Evolutionary conservation across 2,113 vertebrate genomes (phyloP).

Genomic region (Ovibos moschatus): DNA sequence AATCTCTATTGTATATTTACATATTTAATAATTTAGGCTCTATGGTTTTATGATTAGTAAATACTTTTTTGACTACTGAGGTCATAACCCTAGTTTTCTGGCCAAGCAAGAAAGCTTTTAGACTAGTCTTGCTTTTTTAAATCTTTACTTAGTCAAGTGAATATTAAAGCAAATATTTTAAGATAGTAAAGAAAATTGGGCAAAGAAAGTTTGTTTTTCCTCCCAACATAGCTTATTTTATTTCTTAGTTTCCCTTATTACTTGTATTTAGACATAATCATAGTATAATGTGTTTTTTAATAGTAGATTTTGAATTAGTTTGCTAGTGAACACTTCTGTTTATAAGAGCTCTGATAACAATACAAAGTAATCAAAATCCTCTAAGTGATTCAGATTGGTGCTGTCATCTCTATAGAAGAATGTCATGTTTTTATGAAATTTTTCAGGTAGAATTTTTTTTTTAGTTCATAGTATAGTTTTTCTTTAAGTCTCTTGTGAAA

Average conservation of each 20-base stretch:
- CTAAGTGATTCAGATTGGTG: neutral
- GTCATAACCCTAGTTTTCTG: neutral
- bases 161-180: conserved; percentile 25
- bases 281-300: neutral
- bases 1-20: neutral
- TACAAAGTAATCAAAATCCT: neutral
- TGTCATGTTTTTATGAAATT: neutral
- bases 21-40: neutral
- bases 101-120: neutral
- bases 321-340: neutral
- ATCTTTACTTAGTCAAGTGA: conserved; percentile 18
- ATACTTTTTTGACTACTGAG: neutral
- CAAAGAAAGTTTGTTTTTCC: conserved; percentile 36
- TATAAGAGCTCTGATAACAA: neutral
- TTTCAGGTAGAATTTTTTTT: neutral
- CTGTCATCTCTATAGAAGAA: neutral
- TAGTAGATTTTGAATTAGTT: neutral
- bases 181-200: neutral
- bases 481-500: conserved; percentile 2
- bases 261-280: neutral
- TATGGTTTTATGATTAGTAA: neutral
- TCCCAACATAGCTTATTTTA: neutral
- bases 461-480: neutral
- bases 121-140: neutral
- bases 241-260: neutral